Evolutionary conservation across 2,888 invertebrate genomes (phyloP).

Genomic region (Ametastegia equiseti): DNA sequence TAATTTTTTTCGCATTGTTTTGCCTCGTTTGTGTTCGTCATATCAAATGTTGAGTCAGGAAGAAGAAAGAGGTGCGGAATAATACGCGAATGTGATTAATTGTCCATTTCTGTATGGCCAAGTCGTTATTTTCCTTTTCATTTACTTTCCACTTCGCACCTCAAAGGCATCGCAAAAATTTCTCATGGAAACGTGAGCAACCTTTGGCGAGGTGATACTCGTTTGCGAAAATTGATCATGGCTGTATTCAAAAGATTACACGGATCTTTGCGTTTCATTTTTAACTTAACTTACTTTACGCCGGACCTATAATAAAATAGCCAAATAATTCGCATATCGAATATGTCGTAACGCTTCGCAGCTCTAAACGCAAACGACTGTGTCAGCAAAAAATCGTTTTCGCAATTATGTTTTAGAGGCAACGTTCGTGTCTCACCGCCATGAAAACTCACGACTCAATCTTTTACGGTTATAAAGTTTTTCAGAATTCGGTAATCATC

Average conservation of each 20-base stretch:
- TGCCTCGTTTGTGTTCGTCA: neutral
- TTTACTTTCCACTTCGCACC: neutral
- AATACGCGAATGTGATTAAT: neutral
- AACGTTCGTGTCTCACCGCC: neutral
- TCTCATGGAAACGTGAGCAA: neutral
- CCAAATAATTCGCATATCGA: slow-evolving; percentile 13
- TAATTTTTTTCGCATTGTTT: neutral
- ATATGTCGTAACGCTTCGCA: neutral
- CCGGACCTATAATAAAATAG: neutral
- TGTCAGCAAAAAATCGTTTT: slow-evolving; percentile 2
- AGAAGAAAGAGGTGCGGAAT: neutral
- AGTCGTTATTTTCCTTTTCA: neutral
- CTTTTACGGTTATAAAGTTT: neutral
- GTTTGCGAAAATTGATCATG: neutral
- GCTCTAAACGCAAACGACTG: neutral
- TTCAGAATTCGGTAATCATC: too few species aligned
- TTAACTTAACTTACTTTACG: neutral
- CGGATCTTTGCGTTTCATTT: slow-evolving; percentile 14
- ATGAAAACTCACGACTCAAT: neutral
- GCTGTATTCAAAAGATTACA: neutral
- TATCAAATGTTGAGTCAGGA: neutral
- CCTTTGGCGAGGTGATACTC: neutral
- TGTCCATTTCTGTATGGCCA: neutral
- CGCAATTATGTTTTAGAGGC: neutral
- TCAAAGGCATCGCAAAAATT: neutral